These are phyloP conservation scores for Epirrita christyi DNA, from an alignment of 2,888 invertebrate species.

Conservation along the genomic window DNA sequence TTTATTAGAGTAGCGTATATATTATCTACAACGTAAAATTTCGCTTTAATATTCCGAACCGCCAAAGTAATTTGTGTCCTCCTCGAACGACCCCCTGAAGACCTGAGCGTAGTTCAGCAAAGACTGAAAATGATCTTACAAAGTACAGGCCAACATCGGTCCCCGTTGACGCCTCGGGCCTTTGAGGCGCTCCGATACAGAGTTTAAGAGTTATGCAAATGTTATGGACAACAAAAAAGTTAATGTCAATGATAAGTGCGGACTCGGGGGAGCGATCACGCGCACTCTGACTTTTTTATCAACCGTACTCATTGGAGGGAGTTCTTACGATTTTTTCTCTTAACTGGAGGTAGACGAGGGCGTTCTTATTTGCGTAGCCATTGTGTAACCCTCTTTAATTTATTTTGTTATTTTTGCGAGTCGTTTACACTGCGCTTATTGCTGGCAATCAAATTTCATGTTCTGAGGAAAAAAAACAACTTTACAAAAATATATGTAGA, in stretches of 20 bases:
- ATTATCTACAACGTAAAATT: conserved; percentile 1
- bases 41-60: conserved; percentile 4
- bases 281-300: conserved; percentile 54
- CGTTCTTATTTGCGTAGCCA: conserved; percentile 54
- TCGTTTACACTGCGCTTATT: conserved; percentile 49
- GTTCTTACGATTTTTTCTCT: conserved; percentile 47
- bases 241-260: conserved; percentile 83
- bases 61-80: conserved; percentile 62
- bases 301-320: conserved; percentile 26
- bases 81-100: conserved; percentile 65
- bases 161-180: conserved; percentile 71
- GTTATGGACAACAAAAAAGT: conserved; percentile 85
- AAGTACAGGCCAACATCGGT: conserved; percentile 69
- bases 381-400: conserved; percentile 68
- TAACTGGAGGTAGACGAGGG: conserved; percentile 45
- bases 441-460: conserved; percentile 51
- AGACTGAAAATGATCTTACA: conserved; percentile 83
- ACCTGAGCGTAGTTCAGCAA: conserved; percentile 60
- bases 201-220: conserved; percentile 83
- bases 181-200: conserved; percentile 67
- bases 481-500: conserved; percentile 25
- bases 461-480: conserved; percentile 43
- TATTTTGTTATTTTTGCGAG: conserved; percentile 58
- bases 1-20: background rate
- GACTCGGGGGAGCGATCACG: conserved; percentile 71